Percentiles rank a stretch among this genome's conserved stretches.
These are phyloP conservation scores for Mormyrus iriodes DNA, from an alignment of 2,113 vertebrate species.

Conservation along the genomic window DNA sequence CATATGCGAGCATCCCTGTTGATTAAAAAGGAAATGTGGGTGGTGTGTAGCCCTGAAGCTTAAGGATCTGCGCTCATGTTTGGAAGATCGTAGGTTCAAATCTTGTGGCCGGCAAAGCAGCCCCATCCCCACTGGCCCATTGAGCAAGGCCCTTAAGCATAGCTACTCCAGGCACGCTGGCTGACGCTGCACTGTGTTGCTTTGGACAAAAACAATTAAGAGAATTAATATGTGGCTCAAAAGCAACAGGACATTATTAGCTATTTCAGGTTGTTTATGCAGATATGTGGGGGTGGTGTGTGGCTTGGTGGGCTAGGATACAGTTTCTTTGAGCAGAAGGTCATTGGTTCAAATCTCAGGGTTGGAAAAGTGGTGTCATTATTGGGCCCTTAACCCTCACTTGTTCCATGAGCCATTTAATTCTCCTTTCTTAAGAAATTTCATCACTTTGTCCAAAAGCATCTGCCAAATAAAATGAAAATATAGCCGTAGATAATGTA, in stretches of 20 bases:
- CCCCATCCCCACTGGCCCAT: neutral
- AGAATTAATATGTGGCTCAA: neutral
- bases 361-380: neutral
- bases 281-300: neutral
- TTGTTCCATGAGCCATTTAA: neutral
- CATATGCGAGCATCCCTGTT: neutral
- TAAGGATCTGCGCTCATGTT: neutral
- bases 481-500: constrained; percentile 13
- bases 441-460: neutral
- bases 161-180: neutral
- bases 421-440: constrained; percentile 11
- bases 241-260: neutral
- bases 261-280: neutral
- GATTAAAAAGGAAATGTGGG: neutral
- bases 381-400: neutral
- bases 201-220: neutral
- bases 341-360: neutral
- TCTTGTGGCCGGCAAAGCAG: neutral
- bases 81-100: neutral
- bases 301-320: neutral
- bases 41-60: neutral
- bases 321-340: neutral
- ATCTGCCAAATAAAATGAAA: neutral
- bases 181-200: neutral
- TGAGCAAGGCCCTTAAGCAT: neutral